phyloP scores from a whole-genome alignment of 2,797 vertebrate species.

The Decapterus maruadsi region DNA sequence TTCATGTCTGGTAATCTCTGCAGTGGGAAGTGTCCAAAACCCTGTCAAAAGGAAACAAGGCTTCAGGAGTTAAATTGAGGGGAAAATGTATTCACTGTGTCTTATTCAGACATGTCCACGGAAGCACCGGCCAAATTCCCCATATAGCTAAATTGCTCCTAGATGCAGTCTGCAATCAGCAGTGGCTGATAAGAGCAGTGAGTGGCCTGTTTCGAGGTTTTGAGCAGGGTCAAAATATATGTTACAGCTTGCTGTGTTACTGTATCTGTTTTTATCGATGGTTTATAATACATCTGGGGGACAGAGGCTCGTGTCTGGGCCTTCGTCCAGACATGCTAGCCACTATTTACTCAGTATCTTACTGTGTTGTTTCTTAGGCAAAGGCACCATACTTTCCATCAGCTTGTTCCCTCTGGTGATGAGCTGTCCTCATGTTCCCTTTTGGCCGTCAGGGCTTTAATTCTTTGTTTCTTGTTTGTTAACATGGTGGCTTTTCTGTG shows the following conservation, averaged over 20 bases:
- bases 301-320: conserved; percentile 21
- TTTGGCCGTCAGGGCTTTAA: conserved; percentile 19
- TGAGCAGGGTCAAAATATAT: conserved; percentile 27
- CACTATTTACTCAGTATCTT: conserved; percentile 24
- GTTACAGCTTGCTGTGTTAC: conserved; percentile 20
- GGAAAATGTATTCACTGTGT: conserved; percentile 58
- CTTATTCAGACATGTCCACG: conserved; percentile 39
- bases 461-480: conserved; percentile 24
- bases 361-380: conserved; percentile 9
- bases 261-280: conserved; percentile 29
- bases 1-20: conserved; percentile 46
- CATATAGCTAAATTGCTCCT: conserved; percentile 33
- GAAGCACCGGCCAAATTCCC: conserved; percentile 27
- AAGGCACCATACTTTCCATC: not conserved
- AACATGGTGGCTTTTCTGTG: conserved; percentile 36
- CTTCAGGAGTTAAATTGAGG: conserved; percentile 62
- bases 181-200: conserved; percentile 45
- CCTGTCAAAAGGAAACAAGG: conserved; percentile 54
- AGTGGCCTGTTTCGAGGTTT: conserved; percentile 21
- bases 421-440: conserved; percentile 39
- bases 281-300: conserved; percentile 26
- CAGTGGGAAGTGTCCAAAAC: conserved; percentile 38
- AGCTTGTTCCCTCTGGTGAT: conserved; percentile 7
- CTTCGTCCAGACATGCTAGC: conserved; percentile 3
- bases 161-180: conserved; percentile 35